A percentile compares a stretch with the other conserved stretches of the same genome.
phyloP scores from a whole-genome alignment of 2,888 invertebrate genomes.

The Aplocera efformata region DNA sequence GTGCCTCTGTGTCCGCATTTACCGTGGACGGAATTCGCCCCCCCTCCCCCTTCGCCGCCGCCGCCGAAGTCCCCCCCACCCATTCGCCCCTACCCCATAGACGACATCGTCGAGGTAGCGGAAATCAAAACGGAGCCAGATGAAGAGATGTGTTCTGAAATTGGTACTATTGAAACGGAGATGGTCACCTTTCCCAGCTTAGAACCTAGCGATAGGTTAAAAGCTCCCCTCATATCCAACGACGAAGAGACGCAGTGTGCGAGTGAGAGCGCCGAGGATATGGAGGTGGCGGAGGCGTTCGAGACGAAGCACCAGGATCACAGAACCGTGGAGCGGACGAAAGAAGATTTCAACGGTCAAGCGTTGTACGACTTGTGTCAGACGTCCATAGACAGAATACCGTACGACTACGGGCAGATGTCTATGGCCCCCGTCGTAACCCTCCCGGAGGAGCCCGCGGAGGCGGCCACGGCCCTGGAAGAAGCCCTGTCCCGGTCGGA shows the following conservation, averaged over 20 bases:
- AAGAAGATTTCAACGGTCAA: slow-evolving; percentile 50
- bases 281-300: slow-evolving; percentile 34
- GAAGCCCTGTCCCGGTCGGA: slow-evolving; percentile 22
- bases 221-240: slow-evolving; percentile 48
- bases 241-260: slow-evolving; percentile 44
- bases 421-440: slow-evolving; percentile 47
- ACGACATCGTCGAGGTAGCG: slow-evolving; percentile 18
- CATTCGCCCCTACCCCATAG: slow-evolving; percentile 54
- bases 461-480: slow-evolving; percentile 29
- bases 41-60: slow-evolving; percentile 56
- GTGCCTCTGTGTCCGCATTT: slow-evolving; percentile 57
- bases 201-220: slow-evolving; percentile 61
- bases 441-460: slow-evolving; percentile 28
- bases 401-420: slow-evolving; percentile 48
- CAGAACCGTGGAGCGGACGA: slow-evolving; percentile 69
- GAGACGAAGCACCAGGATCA: slow-evolving; percentile 47
- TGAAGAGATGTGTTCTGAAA: not conserved
- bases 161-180: slow-evolving; percentile 27
- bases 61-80: slow-evolving; percentile 60
- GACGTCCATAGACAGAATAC: slow-evolving; percentile 37
- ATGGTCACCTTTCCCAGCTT: slow-evolving; percentile 39
- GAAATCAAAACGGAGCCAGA: not conserved
- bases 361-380: slow-evolving; percentile 44
- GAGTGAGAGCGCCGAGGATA: slow-evolving; percentile 12
- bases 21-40: slow-evolving; percentile 65